These are phyloP conservation scores for Perdita meconis DNA, from an alignment of 2,888 invertebrate species.

Conservation along the genomic window DNA sequence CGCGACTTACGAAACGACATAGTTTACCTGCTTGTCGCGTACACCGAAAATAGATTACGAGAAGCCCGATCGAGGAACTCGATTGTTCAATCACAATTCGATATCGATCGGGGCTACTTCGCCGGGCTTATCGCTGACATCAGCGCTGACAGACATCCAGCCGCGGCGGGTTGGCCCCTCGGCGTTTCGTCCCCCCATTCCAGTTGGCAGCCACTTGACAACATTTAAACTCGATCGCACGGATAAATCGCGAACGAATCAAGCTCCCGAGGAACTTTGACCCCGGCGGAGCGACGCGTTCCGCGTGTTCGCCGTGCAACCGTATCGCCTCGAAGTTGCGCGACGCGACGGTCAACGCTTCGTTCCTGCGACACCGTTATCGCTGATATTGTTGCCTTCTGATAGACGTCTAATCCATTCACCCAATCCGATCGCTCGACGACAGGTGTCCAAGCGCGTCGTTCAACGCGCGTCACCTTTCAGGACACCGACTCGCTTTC, in stretches of 20 bases:
- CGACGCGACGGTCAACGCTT: not conserved
- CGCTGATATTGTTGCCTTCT: not conserved
- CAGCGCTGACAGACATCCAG: conserved; percentile 22
- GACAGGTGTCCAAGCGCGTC: too few species aligned
- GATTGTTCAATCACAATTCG: not conserved
- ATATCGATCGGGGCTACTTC: conserved; percentile 13
- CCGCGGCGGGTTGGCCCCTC: not conserved
- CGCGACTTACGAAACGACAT: too few species aligned
- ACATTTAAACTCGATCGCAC: not conserved
- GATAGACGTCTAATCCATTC: not conserved
- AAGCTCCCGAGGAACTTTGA: not conserved
- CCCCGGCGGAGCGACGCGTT: not conserved
- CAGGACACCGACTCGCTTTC: conserved; percentile 13
- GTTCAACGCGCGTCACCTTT: not conserved
- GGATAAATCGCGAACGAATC: not conserved
- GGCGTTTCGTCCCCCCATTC: not conserved
- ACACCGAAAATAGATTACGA: too few species aligned
- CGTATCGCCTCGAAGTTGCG: not conserved
- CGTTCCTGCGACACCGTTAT: not conserved
- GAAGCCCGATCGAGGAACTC: too few species aligned
- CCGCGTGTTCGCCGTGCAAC: not conserved
- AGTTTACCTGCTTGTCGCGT: too few species aligned
- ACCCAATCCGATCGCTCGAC: not conserved
- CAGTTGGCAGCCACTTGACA: not conserved
- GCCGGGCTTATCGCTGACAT: conserved; percentile 4